A percentile compares a stretch with the other conserved stretches of the same genome.
Evolutionary conservation across 2,797 vertebrate genomes (phyloP).

Genomic region (Poecile montanus): DNA sequence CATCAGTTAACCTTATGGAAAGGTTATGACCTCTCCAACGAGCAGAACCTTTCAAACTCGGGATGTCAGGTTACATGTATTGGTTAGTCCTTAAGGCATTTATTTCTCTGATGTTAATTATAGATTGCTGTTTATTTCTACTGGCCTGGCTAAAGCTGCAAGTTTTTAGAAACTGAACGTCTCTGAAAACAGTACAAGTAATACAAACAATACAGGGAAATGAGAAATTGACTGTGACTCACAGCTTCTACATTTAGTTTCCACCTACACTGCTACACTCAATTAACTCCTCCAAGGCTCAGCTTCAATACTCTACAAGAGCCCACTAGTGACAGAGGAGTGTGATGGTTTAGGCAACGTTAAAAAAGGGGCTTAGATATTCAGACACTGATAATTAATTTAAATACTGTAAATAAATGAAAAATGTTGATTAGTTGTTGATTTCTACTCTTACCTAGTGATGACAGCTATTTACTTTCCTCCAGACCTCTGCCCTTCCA

Average conservation of each 20-base stretch:
- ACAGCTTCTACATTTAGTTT: background rate
- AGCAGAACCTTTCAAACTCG: fast-evolving
- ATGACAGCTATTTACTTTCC: background rate
- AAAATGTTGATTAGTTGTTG: background rate
- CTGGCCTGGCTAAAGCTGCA: background rate
- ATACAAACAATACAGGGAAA: constrained; percentile 11
- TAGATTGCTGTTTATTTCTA: constrained; percentile 15
- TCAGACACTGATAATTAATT: background rate
- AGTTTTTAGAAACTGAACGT: background rate
- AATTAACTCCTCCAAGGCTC: constrained; percentile 27
- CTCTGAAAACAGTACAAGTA: background rate
- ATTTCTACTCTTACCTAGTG: background rate
- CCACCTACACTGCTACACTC: background rate
- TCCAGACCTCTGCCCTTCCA: background rate
- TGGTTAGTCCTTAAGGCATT: background rate
- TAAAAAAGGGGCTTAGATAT: background rate
- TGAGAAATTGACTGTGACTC: background rate
- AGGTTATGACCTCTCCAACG: background rate
- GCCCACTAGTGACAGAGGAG: background rate
- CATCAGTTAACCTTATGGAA: background rate
- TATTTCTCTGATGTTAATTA: background rate
- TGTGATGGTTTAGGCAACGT: background rate
- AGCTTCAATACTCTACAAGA: background rate
- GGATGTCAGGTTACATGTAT: background rate
- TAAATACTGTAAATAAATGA: background rate